A percentile compares a stretch with the other conserved stretches of the same genome.
phyloP scores from a whole-genome alignment of 92 coral and sea anemone species.

The Hydrozoanthus gracilis region DNA sequence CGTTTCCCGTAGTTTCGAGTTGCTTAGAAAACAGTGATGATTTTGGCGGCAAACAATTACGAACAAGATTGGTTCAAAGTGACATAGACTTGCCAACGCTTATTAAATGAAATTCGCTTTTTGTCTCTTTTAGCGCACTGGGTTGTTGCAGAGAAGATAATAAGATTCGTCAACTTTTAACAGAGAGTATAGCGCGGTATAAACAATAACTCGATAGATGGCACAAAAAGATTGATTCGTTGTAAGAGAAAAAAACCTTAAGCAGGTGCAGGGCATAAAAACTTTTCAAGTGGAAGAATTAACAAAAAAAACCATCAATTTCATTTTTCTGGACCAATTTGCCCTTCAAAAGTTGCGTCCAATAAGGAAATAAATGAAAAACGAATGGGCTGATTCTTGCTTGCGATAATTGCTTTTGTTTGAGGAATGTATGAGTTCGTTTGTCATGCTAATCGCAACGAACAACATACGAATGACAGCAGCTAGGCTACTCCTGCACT shows the following conservation, averaged over 20 bases:
- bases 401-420: conserved; percentile 87
- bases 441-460: conserved; percentile 89
- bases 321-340: conserved; percentile 51
- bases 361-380: conserved; percentile 42
- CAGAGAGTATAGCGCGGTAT: conserved; percentile 61
- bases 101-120: conserved; percentile 77
- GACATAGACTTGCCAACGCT: conserved; percentile 81
- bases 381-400: conserved; percentile 58
- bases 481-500: conserved; percentile 83
- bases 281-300: conserved; percentile 46
- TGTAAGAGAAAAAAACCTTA: conserved; percentile 7
- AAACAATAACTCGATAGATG: conserved; percentile 53
- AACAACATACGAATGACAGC: conserved; percentile 68
- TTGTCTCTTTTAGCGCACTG: conserved; percentile 65
- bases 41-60: conserved; percentile 74
- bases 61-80: conserved; percentile 69
- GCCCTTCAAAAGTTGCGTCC: conserved; percentile 46
- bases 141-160: conserved; percentile 63
- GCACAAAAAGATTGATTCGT: conserved; percentile 53
- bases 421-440: conserved; percentile 73
- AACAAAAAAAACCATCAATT: conserved; percentile 26
- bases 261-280: conserved; percentile 65
- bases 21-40: conserved; percentile 65
- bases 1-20: conserved; percentile 47
- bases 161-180: conserved; percentile 67